Percentiles rank a stretch among this genome's conserved stretches.
phyloP scores from a whole-genome alignment of 1,140 invertebrate species.

The Pachypeltis micranthus region DNA sequence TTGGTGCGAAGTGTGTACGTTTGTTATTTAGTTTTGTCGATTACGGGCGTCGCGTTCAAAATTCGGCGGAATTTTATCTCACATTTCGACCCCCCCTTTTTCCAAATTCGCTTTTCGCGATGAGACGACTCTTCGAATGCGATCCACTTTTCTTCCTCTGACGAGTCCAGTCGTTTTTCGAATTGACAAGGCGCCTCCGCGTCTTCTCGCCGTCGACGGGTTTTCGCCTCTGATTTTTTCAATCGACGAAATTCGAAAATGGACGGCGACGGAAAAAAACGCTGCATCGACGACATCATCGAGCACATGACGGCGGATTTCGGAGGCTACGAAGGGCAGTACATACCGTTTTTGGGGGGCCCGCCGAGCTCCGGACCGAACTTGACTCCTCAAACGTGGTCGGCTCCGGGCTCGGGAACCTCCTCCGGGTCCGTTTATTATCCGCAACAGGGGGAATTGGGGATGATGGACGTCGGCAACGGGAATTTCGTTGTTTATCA shows the following conservation, averaged over 20 bases:
- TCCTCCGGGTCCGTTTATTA: constrained; percentile 27
- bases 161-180: not conserved
- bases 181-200: not conserved
- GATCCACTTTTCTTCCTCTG: not conserved
- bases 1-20: no score
- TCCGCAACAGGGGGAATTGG: constrained; percentile 33
- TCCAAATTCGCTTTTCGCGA: not conserved
- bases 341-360: constrained; percentile 39
- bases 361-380: constrained; percentile 28
- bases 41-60: no score
- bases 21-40: no score
- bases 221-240: no score
- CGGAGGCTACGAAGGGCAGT: constrained; percentile 44
- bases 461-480: constrained; percentile 37
- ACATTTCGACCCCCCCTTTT: no score
- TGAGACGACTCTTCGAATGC: not conserved
- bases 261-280: constrained; percentile 27
- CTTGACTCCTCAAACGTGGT: constrained; percentile 34
- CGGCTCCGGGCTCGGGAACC: constrained; percentile 31
- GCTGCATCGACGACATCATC: constrained; percentile 47
- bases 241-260: no score
- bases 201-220: not conserved
- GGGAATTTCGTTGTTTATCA: constrained; percentile 36
- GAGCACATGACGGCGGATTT: constrained; percentile 48
- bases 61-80: no score